Evolutionary conservation across 2,113 vertebrate species (phyloP).

Genomic region (Notarius quadriscutis): DNA sequence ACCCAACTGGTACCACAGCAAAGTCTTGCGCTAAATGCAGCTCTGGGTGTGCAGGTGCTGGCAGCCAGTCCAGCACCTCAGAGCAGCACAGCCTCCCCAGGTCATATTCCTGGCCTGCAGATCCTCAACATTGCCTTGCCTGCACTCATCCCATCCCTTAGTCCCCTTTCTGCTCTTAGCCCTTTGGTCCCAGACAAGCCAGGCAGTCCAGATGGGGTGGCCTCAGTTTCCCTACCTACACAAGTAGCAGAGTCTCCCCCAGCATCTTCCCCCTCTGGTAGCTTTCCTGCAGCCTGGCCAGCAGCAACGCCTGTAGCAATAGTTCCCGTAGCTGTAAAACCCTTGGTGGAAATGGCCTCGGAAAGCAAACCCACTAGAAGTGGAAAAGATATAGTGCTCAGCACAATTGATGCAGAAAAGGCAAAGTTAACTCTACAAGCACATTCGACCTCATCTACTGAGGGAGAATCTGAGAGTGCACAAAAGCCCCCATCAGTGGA

Average conservation of each 20-base stretch:
- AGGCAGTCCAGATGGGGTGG: slow-evolving; percentile 61
- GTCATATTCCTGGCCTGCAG: slow-evolving; percentile 84
- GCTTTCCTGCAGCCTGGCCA: slow-evolving; percentile 35
- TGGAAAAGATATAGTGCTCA: slow-evolving; percentile 20
- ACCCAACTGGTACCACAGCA: slow-evolving; percentile 76
- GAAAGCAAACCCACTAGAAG: slow-evolving; percentile 36
- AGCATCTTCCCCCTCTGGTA: slow-evolving; percentile 31
- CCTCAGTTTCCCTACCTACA: slow-evolving; percentile 41
- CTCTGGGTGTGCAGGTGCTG: slow-evolving; percentile 89
- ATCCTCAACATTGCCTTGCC: slow-evolving; percentile 92
- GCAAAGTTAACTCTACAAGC: slow-evolving; percentile 44
- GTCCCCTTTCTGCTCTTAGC: slow-evolving; percentile 70
- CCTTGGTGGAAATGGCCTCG: slow-evolving; percentile 42
- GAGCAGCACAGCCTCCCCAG: slow-evolving; percentile 72
- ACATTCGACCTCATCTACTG: slow-evolving; percentile 32
- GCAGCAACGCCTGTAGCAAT: slow-evolving; percentile 42
- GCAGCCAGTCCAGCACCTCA: slow-evolving; percentile 75
- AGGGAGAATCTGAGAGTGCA: slow-evolving; percentile 37
- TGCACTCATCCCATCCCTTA: slow-evolving; percentile 82
- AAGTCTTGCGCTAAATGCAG: slow-evolving; percentile 82
- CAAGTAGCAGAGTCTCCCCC: slow-evolving; percentile 47
- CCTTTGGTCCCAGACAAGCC: slow-evolving; percentile 57
- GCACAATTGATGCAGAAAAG: slow-evolving; percentile 44
- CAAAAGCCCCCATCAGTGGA: slow-evolving; percentile 45
- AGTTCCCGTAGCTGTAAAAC: slow-evolving; percentile 37